Base-by-base conservation (phyloP, 2,113 vertebrate species). In the Rhipidura dahli region DNA sequence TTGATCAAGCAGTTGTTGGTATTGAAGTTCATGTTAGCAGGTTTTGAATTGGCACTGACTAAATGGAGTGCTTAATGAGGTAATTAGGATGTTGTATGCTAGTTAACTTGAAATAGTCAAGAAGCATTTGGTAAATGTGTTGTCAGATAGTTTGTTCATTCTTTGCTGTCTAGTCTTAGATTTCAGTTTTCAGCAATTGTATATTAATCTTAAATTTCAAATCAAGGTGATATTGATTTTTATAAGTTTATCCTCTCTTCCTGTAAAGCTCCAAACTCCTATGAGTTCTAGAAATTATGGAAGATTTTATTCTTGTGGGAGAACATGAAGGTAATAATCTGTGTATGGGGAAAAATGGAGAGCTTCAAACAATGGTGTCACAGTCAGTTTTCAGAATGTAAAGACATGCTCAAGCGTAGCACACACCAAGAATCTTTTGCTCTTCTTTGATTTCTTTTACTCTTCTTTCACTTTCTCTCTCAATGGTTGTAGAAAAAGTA, bases 21-120 rank as follows among this genome's bases (percentile, higher is more conserved):
- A 28, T 20, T 68, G 53, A 72, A 64, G 13, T 70, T 87, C n/a
- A 3, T 15, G 14, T 53, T 83, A 71, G 26, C 13, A 54, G 33
- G 4, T 63, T 93, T 88, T 49, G 63, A 75, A 57, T 15, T 50
- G 35, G 11, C 23, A 27, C 50, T 31, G 53, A 26, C 37, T 76
- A 42, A 66, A 53, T 19, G 5, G 17, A 57, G 6, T 71, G 22
- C 33, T 76, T 79, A 61, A 66, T 47, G 47, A 90, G 18, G 8
- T 63, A n/a, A 37, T 57, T 65, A 76, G 23, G 45, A 7, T 75
- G 12, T 53, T 1, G 0, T 69, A 30, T 1, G 0, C 21, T 44
- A 44, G 11, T 44, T 81, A 31, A 16, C 82, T 69, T 61, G 18
- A 65, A 57, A 12, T 30, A 28, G 23, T 37, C 3, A 10, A 68